Conservation (phyloP, 2,797 vertebrate genomes). For the Sebastes diaconus region DNA sequence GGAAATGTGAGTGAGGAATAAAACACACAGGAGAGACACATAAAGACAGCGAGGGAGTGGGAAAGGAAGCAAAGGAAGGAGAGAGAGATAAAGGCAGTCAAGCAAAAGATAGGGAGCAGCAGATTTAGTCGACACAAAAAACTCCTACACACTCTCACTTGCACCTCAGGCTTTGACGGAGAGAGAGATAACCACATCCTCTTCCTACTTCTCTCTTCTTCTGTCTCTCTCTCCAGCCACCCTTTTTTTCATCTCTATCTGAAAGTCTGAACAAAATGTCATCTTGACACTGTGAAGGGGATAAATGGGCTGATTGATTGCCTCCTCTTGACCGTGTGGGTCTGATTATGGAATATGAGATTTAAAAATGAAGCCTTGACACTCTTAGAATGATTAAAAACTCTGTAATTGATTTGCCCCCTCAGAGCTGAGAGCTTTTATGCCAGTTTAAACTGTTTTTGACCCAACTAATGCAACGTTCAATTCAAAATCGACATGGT, state of each 20-base stretch:
- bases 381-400: slow-evolving; percentile 11
- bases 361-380: slow-evolving; percentile 14
- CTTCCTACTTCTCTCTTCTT: slow-evolving; percentile 14
- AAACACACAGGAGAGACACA: background rate
- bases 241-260: background rate
- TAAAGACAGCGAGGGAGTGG: slow-evolving; percentile 20
- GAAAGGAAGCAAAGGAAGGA: slow-evolving; percentile 43
- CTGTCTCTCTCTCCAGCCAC: slow-evolving; percentile 1
- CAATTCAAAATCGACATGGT: background rate
- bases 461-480: background rate
- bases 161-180: slow-evolving; percentile 54
- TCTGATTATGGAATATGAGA: slow-evolving; percentile 8
- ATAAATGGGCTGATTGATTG: slow-evolving; percentile 23
- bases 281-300: background rate
- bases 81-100: slow-evolving; percentile 30
- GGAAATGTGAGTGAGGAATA: background rate
- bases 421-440: background rate
- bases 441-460: background rate
- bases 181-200: slow-evolving; percentile 38
- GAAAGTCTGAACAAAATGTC: slow-evolving; percentile 4
- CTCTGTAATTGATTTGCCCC: background rate
- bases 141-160: slow-evolving; percentile 59
- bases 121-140: slow-evolving; percentile 65
- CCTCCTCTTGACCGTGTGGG: background rate
- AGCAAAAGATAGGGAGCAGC: slow-evolving; percentile 49